Conservation (phyloP, 2,113 vertebrate genomes). For the Lates calcarifer region DNA sequence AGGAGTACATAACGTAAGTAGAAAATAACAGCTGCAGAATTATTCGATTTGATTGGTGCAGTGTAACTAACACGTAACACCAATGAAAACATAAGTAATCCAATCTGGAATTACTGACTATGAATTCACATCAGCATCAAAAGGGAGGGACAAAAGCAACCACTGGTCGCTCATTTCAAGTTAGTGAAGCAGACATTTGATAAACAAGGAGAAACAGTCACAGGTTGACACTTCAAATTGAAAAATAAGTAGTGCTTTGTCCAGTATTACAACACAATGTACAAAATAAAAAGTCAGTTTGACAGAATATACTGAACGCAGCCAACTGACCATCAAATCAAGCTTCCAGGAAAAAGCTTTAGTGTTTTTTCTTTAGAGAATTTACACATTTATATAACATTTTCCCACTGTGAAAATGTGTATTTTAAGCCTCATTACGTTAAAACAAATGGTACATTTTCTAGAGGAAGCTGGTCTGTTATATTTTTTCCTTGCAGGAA, state of each 20-base stretch:
- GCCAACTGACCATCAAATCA: neutral
- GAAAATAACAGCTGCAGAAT: neutral
- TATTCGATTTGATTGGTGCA: neutral
- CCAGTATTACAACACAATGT: neutral
- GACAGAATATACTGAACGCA: neutral
- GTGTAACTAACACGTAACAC: too few species aligned
- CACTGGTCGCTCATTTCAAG: neutral
- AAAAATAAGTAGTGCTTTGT: neutral
- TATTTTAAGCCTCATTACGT: neutral
- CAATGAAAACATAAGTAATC: neutral
- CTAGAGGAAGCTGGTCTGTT: conserved; percentile 25
- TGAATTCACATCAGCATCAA: neutral
- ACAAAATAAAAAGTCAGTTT: neutral
- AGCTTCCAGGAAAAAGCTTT: neutral
- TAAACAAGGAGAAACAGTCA: neutral
- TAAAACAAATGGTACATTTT: conserved; percentile 10
- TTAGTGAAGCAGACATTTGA: neutral
- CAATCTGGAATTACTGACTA: neutral
- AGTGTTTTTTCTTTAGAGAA: neutral
- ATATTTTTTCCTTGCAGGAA: conserved; percentile 84
- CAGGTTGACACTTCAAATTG: neutral
- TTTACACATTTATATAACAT: neutral
- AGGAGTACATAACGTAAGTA: conserved; percentile 96
- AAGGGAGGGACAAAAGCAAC: neutral
- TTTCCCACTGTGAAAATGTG: neutral